Base-by-base conservation (phyloP, 2,113 vertebrate genomes). In the Geothlypis trichas region DNA sequence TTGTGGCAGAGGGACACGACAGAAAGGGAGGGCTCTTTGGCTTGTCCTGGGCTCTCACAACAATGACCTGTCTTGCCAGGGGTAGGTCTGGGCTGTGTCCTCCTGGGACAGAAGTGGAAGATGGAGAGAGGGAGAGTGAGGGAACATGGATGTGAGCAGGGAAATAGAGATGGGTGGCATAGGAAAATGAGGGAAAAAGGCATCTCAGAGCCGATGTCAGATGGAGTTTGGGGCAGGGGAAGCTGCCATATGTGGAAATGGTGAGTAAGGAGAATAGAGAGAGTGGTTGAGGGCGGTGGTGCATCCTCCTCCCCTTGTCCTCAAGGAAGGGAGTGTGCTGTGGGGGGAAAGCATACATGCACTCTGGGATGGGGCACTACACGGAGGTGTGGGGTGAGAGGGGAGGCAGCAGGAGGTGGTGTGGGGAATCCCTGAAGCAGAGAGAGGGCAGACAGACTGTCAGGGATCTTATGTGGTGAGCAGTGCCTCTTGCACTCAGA, bases 381-480 rank as follows among this genome's bases (percentile, higher is more conserved):
- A 22, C 21, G 52, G 33, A 75, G 13, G 17, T 14, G 31, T 7
- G 19, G 24, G 15, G 12, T 41, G n/a, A 72, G 71, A 75, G 20
- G 67, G 7, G 7, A 65, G 22, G 57, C 75, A 84, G 24, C 63
- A 76, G 41, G 20, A 75, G 37, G 18, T 58, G 21, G 15, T 78
- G 22, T 46, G 59, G 31, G 35, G n/a, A 79, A 58, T 71, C 35
- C 16, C 37, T 74, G 22, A 49, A 51, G 15, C 4, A 68, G n/a
- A 61, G 33, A 52, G 31, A 37, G 23, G 44, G 26, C 20, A 84
- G 61, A 51, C 35, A 20, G 28, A 57, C 19, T 0, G 0, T 8
- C 24, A 80, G 44, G 33, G n/a, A 52, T 41, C 10, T 63, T 65
- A 35, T 20, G 9, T 22, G 49, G 42, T 39, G 20, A 44, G 9